phyloP scores from a whole-genome alignment of 2,113 vertebrate genomes.

The Ceuthmochares aereus region DNA sequence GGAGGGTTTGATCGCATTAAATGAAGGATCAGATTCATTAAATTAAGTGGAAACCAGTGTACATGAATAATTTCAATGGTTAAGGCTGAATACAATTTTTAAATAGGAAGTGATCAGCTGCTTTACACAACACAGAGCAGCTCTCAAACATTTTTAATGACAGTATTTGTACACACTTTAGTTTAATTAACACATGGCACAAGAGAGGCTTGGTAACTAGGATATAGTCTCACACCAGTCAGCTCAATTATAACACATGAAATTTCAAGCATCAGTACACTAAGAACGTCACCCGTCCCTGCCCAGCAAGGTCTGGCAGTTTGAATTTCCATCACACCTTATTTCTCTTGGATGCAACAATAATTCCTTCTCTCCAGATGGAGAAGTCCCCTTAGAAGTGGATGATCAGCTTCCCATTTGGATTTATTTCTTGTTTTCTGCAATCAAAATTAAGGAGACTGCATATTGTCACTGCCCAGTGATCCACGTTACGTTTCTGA shows the following conservation, averaged over 20 bases:
- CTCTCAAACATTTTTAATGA: slow-evolving; percentile 68
- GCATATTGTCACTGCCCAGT: slow-evolving; percentile 23
- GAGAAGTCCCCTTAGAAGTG: slow-evolving; percentile 9
- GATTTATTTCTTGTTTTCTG: slow-evolving; percentile 47
- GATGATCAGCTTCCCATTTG: slow-evolving; percentile 22
- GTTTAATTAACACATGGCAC: slow-evolving; percentile 70
- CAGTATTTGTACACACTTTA: slow-evolving; percentile 65
- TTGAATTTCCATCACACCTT: slow-evolving; percentile 20
- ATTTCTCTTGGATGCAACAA: not conserved
- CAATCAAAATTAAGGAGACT: slow-evolving; percentile 10
- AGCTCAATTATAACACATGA: slow-evolving; percentile 21
- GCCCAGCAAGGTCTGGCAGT: not conserved
- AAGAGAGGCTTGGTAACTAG: slow-evolving; percentile 48
- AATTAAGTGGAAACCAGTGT: slow-evolving; percentile 66
- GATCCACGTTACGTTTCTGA: slow-evolving; percentile 22
- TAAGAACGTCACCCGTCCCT: not conserved
- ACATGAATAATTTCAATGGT: slow-evolving; percentile 62
- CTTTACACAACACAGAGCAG: slow-evolving; percentile 54
- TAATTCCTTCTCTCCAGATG: slow-evolving; percentile 41
- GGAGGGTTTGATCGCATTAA: slow-evolving; percentile 58
- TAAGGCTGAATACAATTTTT: slow-evolving; percentile 45
- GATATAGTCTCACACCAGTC: slow-evolving; percentile 52
- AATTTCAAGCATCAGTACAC: slow-evolving; percentile 14
- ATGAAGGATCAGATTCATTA: slow-evolving; percentile 68
- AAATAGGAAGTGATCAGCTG: slow-evolving; percentile 61